phyloP scores from a whole-genome alignment of 2,113 vertebrate species.

The Crypturellus undulatus region DNA sequence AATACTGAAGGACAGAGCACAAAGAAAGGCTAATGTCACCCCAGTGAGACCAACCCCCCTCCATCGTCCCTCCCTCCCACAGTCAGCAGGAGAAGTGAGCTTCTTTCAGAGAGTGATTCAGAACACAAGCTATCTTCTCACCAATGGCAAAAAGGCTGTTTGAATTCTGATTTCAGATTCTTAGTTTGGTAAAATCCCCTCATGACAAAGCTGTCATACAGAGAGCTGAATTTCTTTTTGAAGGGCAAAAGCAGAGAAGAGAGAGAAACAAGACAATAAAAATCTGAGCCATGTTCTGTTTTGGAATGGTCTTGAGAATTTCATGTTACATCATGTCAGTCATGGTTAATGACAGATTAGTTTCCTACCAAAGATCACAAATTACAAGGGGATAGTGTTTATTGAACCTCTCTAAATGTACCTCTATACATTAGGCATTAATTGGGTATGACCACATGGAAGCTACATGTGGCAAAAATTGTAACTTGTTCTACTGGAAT shows the following conservation, averaged over 20 bases:
- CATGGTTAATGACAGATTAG: not conserved
- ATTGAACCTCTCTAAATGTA: not conserved
- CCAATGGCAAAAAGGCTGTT: accelerated
- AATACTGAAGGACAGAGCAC: not conserved
- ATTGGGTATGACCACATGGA: not conserved
- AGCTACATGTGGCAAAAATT: not conserved
- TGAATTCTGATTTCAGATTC: not conserved
- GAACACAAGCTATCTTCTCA: not conserved
- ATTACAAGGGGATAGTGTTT: not conserved
- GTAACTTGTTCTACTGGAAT: not conserved
- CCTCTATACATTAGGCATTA: not conserved
- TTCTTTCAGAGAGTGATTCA: not conserved
- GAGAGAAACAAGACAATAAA: not conserved
- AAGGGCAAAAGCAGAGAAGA: not conserved
- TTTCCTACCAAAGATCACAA: not conserved
- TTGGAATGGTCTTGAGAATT: not conserved
- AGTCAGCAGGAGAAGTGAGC: not conserved
- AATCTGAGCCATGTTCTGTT: not conserved
- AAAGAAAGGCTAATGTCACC: not conserved
- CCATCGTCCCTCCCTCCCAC: not conserved
- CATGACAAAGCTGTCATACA: not conserved
- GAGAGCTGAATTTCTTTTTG: not conserved
- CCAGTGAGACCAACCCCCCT: not conserved
- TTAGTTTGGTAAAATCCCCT: not conserved
- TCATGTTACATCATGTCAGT: not conserved